Evolutionary conservation across 1,140 invertebrate species (phyloP).

Genomic region (Cyrtorhinus lividipennis): DNA sequence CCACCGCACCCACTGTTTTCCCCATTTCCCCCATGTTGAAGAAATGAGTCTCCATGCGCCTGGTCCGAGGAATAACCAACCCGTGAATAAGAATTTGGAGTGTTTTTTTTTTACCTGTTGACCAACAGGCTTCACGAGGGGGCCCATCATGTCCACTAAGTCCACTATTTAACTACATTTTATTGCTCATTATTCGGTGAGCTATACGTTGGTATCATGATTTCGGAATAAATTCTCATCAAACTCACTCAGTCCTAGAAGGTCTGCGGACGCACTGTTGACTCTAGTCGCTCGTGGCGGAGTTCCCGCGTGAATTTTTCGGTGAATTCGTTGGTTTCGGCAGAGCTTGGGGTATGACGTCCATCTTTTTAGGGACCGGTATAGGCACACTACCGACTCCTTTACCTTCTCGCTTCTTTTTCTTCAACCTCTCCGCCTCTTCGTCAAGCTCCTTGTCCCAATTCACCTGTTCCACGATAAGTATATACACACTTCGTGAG

Average conservation of each 20-base stretch:
- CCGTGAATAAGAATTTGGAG: too few species aligned
- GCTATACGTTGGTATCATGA: too few species aligned
- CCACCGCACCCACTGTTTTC: too few species aligned
- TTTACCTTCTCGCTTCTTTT: slow-evolving; percentile 36
- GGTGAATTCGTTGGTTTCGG: slow-evolving; percentile 22
- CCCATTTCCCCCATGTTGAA: too few species aligned
- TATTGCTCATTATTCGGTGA: too few species aligned
- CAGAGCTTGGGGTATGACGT: slow-evolving; percentile 22
- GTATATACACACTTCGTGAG: background rate
- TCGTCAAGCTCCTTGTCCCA: slow-evolving; percentile 78
- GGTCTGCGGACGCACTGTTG: slow-evolving; percentile 32
- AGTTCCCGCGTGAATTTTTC: background rate
- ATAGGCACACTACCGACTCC: background rate
- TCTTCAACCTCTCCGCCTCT: slow-evolving; percentile 63
- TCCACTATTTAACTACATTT: too few species aligned
- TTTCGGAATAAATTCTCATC: too few species aligned
- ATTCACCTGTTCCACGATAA: slow-evolving; percentile 38
- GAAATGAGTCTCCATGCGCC: too few species aligned
- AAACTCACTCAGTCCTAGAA: slow-evolving; percentile 42
- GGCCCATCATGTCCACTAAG: too few species aligned
- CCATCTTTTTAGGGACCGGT: background rate
- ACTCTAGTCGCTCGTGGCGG: slow-evolving; percentile 24
- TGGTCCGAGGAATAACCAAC: too few species aligned
- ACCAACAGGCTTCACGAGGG: too few species aligned
- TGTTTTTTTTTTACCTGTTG: too few species aligned